Conservation (phyloP, 2,888 invertebrate species). For the Stictocephala bisonia region DNA sequence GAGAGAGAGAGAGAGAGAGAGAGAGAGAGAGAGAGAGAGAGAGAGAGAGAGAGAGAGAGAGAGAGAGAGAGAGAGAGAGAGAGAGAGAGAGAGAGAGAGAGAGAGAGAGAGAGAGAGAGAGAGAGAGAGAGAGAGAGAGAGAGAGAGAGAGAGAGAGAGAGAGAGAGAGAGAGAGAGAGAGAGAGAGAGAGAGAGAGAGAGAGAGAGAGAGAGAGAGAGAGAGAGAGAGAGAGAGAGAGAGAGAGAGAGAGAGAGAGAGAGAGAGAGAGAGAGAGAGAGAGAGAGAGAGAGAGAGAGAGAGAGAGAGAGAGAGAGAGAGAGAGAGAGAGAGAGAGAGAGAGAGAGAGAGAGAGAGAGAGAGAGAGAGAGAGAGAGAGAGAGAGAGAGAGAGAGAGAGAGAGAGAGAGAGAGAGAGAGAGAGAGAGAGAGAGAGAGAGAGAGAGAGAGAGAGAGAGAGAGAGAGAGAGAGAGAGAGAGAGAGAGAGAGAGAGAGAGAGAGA, state of each 20-base stretch:
- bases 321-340: conserved; percentile 18
- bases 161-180: not conserved
- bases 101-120: not conserved
- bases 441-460: conserved; percentile 18
- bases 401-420: conserved; percentile 7
- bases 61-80: conserved; percentile 2
- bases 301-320: conserved; percentile 24
- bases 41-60: not conserved
- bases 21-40: not conserved
- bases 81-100: not conserved
- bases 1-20: not conserved
- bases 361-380: conserved; percentile 21
- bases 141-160: not conserved
- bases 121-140: not conserved
- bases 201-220: not conserved
- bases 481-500: conserved; percentile 7
- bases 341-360: conserved; percentile 18
- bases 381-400: conserved; percentile 15
- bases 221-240: conserved; percentile 3
- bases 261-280: conserved; percentile 24
- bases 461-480: conserved; percentile 11
- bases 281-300: conserved; percentile 24
- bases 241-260: conserved; percentile 24
- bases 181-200: not conserved
- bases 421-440: conserved; percentile 21